Percentiles rank a stretch among this genome's conserved stretches.
Evolutionary conservation across 2,797 vertebrate species (phyloP).

Genomic region (Tympanoctomys barrerae): DNA sequence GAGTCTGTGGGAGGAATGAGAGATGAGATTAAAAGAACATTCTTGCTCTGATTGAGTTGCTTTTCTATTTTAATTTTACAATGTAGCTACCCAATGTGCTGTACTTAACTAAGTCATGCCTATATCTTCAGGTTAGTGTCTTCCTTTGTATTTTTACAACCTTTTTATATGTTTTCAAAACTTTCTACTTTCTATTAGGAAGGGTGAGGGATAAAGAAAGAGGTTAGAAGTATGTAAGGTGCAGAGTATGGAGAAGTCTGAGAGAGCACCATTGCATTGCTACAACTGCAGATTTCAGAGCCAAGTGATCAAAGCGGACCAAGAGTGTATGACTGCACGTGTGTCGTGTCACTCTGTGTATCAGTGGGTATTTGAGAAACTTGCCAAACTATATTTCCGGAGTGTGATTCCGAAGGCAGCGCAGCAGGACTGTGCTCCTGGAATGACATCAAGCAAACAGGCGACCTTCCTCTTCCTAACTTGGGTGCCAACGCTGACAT

Average conservation of each 20-base stretch:
- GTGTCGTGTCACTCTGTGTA: neutral
- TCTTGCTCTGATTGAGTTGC: neutral
- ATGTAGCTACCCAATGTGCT: neutral
- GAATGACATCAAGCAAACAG: slow-evolving; percentile 45
- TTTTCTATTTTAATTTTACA: slow-evolving; percentile 37
- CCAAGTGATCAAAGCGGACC: neutral
- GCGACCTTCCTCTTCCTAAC: slow-evolving; percentile 28
- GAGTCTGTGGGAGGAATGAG: neutral
- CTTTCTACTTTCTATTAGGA: neutral
- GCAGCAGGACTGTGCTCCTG: slow-evolving; percentile 62
- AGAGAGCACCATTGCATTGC: neutral
- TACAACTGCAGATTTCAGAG: neutral
- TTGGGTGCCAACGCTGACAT: slow-evolving; percentile 44
- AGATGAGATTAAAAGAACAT: neutral
- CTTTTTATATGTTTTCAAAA: slow-evolving; percentile 16
- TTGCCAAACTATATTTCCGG: slow-evolving; percentile 61
- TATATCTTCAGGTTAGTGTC: neutral
- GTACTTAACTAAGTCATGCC: neutral
- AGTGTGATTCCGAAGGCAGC: slow-evolving; percentile 31
- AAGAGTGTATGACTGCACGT: neutral
- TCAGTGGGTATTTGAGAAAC: neutral
- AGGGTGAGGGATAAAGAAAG: neutral
- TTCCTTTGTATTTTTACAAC: neutral
- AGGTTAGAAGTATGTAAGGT: neutral
- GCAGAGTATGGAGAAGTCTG: neutral